phyloP scores from a whole-genome alignment of 2,113 vertebrate species.

The Murina feae region DNA sequence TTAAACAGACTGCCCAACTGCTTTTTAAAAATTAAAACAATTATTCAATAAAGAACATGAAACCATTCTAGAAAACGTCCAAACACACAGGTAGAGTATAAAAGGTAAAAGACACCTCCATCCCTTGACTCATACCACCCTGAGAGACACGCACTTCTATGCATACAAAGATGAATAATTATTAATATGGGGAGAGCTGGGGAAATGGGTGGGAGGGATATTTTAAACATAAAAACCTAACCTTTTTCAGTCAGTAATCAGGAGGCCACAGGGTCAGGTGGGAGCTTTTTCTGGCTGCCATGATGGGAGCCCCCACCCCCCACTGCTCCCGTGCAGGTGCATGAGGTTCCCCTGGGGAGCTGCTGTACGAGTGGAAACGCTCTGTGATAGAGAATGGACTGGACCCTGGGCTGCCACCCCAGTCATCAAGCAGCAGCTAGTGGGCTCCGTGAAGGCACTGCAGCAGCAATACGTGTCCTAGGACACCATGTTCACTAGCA shows the following conservation, averaged over 20 bases:
- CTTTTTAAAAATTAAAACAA: not conserved
- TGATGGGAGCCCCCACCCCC: not conserved
- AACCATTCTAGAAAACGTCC: not conserved
- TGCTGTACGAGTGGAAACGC: slow-evolving; percentile 82
- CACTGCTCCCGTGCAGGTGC: slow-evolving; percentile 69
- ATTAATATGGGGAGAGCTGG: not conserved
- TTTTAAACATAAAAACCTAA: not conserved
- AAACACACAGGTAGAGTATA: not conserved
- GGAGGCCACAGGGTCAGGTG: not conserved
- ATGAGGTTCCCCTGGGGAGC: slow-evolving; percentile 75
- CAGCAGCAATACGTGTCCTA: slow-evolving; percentile 93
- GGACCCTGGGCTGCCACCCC: slow-evolving; percentile 85
- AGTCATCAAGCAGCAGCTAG: slow-evolving; percentile 92
- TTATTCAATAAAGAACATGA: not conserved
- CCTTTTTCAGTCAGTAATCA: not conserved
- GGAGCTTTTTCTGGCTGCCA: not conserved
- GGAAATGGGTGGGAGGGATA: not conserved
- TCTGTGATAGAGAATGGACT: slow-evolving; percentile 82
- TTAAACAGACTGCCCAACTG: not conserved
- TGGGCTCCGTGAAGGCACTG: slow-evolving; percentile 87
- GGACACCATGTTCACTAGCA: slow-evolving; percentile 88
- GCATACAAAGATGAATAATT: not conserved
- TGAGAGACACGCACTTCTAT: not conserved
- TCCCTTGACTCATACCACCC: not conserved
- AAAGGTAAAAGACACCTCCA: not conserved